Evolutionary conservation across 2,113 vertebrate species (phyloP), one percentile per base, ranked within the genome.

Genomic region (Silurus asotus): DNA sequence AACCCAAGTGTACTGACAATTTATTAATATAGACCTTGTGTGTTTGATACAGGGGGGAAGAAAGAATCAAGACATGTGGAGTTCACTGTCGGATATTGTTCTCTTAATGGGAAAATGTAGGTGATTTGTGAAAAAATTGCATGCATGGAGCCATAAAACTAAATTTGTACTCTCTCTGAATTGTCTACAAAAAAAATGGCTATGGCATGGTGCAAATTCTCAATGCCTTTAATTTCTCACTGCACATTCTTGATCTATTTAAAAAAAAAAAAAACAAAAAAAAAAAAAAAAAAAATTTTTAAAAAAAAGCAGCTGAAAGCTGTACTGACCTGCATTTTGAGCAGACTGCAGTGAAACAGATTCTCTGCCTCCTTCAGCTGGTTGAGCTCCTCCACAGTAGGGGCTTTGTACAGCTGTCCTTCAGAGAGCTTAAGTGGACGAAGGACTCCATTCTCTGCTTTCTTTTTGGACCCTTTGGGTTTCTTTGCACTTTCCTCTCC

Each of bases 281-380:
- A n/a, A n/a, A n/a, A n/a, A n/a, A n/a, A n/a, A n/a, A n/a, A n/a
- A n/a, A n/a, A n/a, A n/a, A n/a, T n/a, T n/a, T n/a, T n/a, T n/a
- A n/a, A n/a, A n/a, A 53, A 15, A n/a, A 19, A 11, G 61, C 14
- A 62, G 4, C 0, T 28, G 37, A 37, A n/a, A 10, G n/a, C n/a
- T 55, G 9, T 11, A 86, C 89, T 91, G 72, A 97, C 94, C 97
- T 99, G 98, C 94, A 99, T 95, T 84, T 97, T 97, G 5, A 99
- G 95, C 65, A 99, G 93, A 90, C 95, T 97, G 90, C 96, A 97
- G 88, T 98, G 97, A 89, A 99, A 99, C 23, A 98, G 94, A 86
- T 94, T 96, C 87, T 99, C 98, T 0, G 98, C 96, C 89, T 99
- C 98, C 86, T 97, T 96, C 87, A 99, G 93, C 87, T 94, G 96